Evolutionary conservation across 2,888 invertebrate genomes (phyloP).

Genomic region (Rhagonycha fulva): DNA sequence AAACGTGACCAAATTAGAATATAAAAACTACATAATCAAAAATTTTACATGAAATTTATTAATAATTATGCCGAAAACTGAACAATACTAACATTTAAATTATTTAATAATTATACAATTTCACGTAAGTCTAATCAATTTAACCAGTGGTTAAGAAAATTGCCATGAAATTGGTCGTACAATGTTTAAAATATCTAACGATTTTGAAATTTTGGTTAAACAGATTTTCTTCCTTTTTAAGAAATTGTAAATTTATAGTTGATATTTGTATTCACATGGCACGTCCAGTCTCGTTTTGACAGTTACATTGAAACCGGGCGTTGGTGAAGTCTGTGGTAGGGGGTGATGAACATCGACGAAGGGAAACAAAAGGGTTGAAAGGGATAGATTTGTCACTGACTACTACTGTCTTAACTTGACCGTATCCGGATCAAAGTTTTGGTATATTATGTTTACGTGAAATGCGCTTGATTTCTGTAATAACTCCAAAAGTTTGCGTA

Average conservation of each 20-base stretch:
- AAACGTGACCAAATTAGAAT: constrained; percentile 20
- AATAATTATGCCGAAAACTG: constrained; percentile 5
- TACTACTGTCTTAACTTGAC: constrained; percentile 48
- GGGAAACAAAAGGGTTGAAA: constrained; percentile 45
- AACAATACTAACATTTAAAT: constrained; percentile 15
- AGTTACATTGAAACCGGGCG: constrained; percentile 35
- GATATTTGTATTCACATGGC: constrained; percentile 42
- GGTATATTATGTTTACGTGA: constrained; percentile 14
- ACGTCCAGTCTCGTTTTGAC: constrained; percentile 43
- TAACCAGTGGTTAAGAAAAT: constrained; percentile 26
- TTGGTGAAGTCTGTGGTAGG: constrained; percentile 20
- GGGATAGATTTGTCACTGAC: constrained; percentile 51
- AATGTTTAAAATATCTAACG: constrained; percentile 11
- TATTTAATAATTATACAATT: constrained; percentile 27
- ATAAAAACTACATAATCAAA: not conserved
- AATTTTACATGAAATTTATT: constrained; percentile 8
- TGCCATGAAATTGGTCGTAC: constrained; percentile 17
- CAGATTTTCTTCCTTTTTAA: not conserved
- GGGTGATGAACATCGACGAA: constrained; percentile 24
- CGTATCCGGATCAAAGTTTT: constrained; percentile 37
- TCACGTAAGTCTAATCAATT: constrained; percentile 20
- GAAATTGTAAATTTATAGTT: constrained; percentile 35
- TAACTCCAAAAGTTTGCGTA: not conserved
- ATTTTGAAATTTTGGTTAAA: not conserved
- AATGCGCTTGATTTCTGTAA: not conserved